Evolutionary conservation across 2,888 invertebrate species (phyloP).

Genomic region (Poecilus cupreus): DNA sequence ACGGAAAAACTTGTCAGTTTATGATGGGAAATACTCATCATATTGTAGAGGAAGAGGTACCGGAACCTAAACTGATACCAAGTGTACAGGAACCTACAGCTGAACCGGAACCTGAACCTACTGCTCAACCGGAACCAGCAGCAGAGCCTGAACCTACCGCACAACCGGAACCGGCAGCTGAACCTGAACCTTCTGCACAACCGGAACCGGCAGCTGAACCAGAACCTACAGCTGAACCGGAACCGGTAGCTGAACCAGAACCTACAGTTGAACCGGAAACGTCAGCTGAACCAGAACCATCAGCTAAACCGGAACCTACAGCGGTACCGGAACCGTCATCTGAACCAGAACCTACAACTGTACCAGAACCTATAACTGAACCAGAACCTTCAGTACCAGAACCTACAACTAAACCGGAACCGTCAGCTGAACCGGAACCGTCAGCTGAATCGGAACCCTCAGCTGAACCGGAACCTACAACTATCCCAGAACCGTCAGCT

Average conservation of each 20-base stretch:
- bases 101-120: constrained; percentile 62
- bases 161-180: constrained; percentile 63
- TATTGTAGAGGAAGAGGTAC: too few relatives aligned
- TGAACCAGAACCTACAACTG: constrained; percentile 64
- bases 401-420: constrained; percentile 68
- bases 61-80: too few relatives aligned
- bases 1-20: constrained; percentile 72
- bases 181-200: constrained; percentile 62
- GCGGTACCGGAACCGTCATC: constrained; percentile 64
- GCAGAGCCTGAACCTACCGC: constrained; percentile 65
- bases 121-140: constrained; percentile 65
- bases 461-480: constrained; percentile 63
- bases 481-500: constrained; percentile 64
- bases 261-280: constrained; percentile 62
- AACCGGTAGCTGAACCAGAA: constrained; percentile 63
- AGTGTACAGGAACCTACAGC: constrained; percentile 64
- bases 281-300: constrained; percentile 63
- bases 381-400: constrained; percentile 66
- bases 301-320: constrained; percentile 64
- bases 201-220: constrained; percentile 65
- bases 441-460: constrained; percentile 65
- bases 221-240: constrained; percentile 67
- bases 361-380: constrained; percentile 72
- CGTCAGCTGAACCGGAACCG: constrained; percentile 65
- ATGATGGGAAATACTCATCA: neutral